phyloP scores from a whole-genome alignment of 2,888 invertebrate genomes.

The Plebejus argus region DNA sequence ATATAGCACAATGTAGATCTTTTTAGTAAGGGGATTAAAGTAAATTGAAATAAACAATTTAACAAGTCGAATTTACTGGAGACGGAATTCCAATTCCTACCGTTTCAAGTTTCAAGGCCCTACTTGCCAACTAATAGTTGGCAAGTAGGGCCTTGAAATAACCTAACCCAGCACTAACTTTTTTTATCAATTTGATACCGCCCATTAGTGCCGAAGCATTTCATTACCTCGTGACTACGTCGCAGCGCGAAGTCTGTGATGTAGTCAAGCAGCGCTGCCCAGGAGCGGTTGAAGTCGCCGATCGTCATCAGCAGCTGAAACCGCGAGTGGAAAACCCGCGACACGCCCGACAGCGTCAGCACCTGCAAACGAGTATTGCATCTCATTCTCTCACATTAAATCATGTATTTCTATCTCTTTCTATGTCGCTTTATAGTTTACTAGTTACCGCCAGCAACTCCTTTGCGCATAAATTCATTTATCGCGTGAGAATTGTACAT shows the following conservation, averaged over 20 bases:
- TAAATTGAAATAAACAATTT: too few relatives aligned
- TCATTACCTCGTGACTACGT: slow-evolving; percentile 92
- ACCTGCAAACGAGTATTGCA: slow-evolving; percentile 74
- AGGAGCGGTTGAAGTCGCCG: slow-evolving; percentile 96
- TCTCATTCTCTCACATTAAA: background rate
- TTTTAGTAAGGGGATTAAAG: too few relatives aligned
- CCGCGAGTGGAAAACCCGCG: slow-evolving; percentile 95
- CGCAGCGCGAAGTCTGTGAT: slow-evolving; percentile 95
- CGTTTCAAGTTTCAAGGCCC: too few relatives aligned
- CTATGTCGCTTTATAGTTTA: background rate
- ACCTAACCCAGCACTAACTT: too few relatives aligned
- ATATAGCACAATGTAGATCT: too few relatives aligned
- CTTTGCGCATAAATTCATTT: too few relatives aligned
- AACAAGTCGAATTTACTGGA: too few relatives aligned
- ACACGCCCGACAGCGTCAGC: slow-evolving; percentile 93
- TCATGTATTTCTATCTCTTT: background rate
- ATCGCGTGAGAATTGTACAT: too few relatives aligned
- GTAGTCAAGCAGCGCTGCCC: slow-evolving; percentile 95
- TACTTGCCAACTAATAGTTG: too few relatives aligned
- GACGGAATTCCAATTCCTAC: too few relatives aligned
- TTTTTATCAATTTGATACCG: background rate
- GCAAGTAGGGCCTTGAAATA: too few relatives aligned
- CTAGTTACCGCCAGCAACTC: too few relatives aligned
- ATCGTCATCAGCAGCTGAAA: slow-evolving; percentile 90
- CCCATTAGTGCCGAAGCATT: background rate